Conservation (phyloP, 2,888 invertebrate genomes). For the Cosmopolites sordidus region DNA sequence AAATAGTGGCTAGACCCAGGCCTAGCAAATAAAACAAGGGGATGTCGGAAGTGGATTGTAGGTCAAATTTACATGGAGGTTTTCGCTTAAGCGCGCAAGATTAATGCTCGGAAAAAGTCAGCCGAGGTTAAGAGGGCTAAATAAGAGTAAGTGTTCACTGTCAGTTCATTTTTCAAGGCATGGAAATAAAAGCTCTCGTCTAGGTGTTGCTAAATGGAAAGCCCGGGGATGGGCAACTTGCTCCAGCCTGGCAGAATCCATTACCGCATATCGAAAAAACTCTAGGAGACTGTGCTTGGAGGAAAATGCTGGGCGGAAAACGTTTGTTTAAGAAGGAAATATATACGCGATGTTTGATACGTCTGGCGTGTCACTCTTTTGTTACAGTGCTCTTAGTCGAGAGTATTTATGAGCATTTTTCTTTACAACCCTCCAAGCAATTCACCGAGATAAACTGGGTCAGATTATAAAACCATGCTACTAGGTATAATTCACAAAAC, state of each 20-base stretch:
- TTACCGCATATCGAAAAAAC: conserved; percentile 21
- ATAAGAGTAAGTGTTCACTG: conserved; percentile 36
- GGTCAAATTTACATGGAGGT: conserved; percentile 31
- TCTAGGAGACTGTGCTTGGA: conserved; percentile 14
- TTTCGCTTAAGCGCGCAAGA: conserved; percentile 33
- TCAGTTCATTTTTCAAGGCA: conserved; percentile 36
- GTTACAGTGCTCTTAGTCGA: neutral
- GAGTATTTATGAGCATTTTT: neutral
- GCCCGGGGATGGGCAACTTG: conserved; percentile 11
- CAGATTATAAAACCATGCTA: too few relatives aligned
- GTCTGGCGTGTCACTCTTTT: neutral
- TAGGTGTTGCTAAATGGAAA: conserved; percentile 15
- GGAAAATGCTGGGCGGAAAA: conserved; percentile 19
- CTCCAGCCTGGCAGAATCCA: conserved; percentile 19
- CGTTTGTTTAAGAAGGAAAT: conserved; percentile 17
- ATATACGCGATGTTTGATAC: conserved; percentile 10
- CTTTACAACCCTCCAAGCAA: neutral
- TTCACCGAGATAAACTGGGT: too few relatives aligned
- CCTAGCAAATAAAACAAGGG: conserved; percentile 18
- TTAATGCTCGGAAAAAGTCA: conserved; percentile 34
- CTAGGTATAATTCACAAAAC: too few relatives aligned
- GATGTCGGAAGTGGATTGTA: conserved; percentile 16
- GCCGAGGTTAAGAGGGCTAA: conserved; percentile 34
- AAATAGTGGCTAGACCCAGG: conserved; percentile 13
- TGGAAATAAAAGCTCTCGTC: conserved; percentile 23